These are phyloP conservation scores for Sciurus carolinensis DNA, from an alignment of 2,797 vertebrate species.

Conservation along the genomic window DNA sequence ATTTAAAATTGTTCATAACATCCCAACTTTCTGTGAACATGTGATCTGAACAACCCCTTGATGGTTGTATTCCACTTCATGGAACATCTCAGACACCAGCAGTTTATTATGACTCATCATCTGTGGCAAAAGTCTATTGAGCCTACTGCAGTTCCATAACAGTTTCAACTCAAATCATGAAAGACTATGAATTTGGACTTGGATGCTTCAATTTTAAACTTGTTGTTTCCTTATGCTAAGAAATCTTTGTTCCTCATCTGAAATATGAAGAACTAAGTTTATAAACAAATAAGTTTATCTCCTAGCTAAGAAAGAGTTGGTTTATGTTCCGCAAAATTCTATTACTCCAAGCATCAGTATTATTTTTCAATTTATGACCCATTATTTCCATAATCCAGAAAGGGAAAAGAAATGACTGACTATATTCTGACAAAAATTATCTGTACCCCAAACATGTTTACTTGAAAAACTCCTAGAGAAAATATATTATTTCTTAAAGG, in stretches of 20 bases:
- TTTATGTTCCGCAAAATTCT: neutral
- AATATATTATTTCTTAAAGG: constrained; percentile 16
- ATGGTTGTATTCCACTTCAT: neutral
- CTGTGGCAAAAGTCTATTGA: neutral
- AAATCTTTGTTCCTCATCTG: neutral
- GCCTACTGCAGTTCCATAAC: neutral
- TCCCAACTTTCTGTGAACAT: neutral
- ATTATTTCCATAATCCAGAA: neutral
- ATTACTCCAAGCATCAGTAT: neutral
- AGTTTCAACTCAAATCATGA: neutral
- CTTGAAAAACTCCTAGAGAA: neutral
- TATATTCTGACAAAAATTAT: neutral
- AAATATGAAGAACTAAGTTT: neutral
- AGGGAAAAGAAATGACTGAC: neutral
- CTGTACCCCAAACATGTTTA: neutral
- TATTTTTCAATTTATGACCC: neutral
- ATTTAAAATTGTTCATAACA: neutral
- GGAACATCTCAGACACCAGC: neutral
- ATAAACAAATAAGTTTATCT: neutral
- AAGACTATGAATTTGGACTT: neutral
- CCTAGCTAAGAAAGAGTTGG: neutral
- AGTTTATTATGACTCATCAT: neutral
- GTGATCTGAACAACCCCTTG: neutral
- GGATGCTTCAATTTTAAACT: neutral
- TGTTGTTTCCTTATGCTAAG: neutral